Evolutionary conservation across 2,113 vertebrate species (phyloP), one percentile per base, ranked within the genome.

Genomic region (Pygoscelis antarcticus): DNA sequence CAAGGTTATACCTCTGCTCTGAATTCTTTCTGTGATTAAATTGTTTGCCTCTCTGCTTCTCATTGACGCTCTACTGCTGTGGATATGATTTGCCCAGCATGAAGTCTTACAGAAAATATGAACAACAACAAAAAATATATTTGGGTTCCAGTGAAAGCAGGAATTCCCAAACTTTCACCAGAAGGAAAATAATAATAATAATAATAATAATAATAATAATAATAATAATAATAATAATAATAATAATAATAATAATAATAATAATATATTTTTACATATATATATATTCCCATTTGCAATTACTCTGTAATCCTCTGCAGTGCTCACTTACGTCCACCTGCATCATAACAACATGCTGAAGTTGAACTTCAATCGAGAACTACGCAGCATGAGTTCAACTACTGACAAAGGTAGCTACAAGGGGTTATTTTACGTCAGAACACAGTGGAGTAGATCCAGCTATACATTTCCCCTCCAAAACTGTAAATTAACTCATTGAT

Each of bases 401-500:
- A 32, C 51, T 57, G 18, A 44, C 29, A 83, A 57, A 81, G 34
- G 36, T 44, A 57, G 10, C 27, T 78, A 51, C 23, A 34, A 87
- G 15, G 11, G 17, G 11, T 83, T 88, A 46, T 68, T 85, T 95
- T 72, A 57, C 3, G 0, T 72, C 30, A 68, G 23, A 93, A 60
- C n/a, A 65, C 6, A 15, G 7, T 80, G 55, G 34, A 91, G 20
- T 70, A 25, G n/a, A 83, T 89, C 51, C 49, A 95, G 49, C 27
- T 74, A 49, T 75, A 49, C 13, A 62, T 79, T 91, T 79, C 51
- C 9, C 18, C 60, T 90, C n/a, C 34, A 75, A 83, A 96, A 92
- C 72, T 74, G 26, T 46, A 93, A 95, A 93, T 87, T 89, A 94
- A 90, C 46, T 90, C n/a, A 70, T 64, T 95, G 70, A 79, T 90